Conservation (phyloP, 2,113 vertebrate genomes). For the Gnathonemus echidnorhynchus region DNA sequence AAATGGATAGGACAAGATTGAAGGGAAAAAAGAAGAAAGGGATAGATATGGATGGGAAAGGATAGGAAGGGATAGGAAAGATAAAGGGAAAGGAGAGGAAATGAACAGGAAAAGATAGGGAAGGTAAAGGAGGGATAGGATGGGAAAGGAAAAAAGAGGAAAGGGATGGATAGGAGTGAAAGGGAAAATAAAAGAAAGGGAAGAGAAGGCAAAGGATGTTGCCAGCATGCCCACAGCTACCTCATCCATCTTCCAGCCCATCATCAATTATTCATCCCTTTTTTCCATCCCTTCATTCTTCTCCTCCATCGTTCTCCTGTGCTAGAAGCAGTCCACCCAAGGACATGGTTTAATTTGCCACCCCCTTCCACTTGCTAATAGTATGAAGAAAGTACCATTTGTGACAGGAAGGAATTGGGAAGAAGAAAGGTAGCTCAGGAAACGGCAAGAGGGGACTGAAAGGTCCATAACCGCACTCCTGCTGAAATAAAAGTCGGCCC, state of each 20-base stretch:
- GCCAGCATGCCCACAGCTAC: conserved; percentile 27
- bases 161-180: not conserved
- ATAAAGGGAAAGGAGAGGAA: not conserved
- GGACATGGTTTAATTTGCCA: conserved; percentile 19
- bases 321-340: conserved; percentile 32
- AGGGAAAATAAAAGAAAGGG: not conserved
- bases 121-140: not conserved
- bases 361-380: not conserved
- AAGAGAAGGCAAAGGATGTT: not conserved
- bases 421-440: not conserved
- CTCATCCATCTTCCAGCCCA: conserved; percentile 35
- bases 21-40: not conserved
- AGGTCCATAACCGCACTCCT: not conserved
- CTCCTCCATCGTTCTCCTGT: not conserved
- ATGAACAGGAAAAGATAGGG: not conserved
- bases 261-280: conserved; percentile 40
- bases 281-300: conserved; percentile 23
- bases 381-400: not conserved
- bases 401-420: not conserved
- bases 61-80: not conserved
- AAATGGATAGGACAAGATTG: not conserved
- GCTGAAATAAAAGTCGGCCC: not conserved
- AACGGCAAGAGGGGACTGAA: not conserved
- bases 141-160: not conserved
- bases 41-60: not conserved